A percentile compares a stretch with the other conserved stretches of the same genome.
Evolutionary conservation across 1,140 invertebrate species (phyloP).

Genomic region (Meloidogyne hapla): DNA sequence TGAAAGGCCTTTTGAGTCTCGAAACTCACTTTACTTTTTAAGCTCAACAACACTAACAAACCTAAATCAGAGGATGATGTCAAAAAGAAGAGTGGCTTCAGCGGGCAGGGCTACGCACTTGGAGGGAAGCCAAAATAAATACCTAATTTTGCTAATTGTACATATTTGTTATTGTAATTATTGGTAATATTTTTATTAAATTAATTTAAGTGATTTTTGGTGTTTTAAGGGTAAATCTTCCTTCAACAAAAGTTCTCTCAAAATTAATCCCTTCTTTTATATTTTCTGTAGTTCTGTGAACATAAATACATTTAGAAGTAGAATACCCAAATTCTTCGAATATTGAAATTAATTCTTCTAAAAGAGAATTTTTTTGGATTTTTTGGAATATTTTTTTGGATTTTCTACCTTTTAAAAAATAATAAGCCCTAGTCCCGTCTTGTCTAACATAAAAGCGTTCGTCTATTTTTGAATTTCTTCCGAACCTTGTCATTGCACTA

Average conservation of each 20-base stretch:
- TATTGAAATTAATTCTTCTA: slow-evolving; percentile 44
- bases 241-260: slow-evolving; percentile 13
- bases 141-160: too few species aligned
- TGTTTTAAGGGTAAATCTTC: slow-evolving; percentile 1
- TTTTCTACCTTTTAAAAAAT: slow-evolving; percentile 72
- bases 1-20: too few species aligned
- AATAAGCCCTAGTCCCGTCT: slow-evolving; percentile 93
- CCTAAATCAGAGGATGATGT: too few species aligned
- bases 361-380: neutral
- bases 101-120: too few species aligned
- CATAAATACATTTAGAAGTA: slow-evolving; percentile 36
- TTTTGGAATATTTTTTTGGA: neutral
- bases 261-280: slow-evolving; percentile 34
- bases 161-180: too few species aligned
- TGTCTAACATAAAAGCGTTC: slow-evolving; percentile 83
- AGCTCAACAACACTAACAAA: too few species aligned
- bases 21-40: too few species aligned
- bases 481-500: slow-evolving; percentile 87
- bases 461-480: slow-evolving; percentile 70
- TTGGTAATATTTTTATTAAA: too few species aligned
- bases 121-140: too few species aligned
- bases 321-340: slow-evolving; percentile 50
- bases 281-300: slow-evolving; percentile 49
- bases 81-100: too few species aligned
- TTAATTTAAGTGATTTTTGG: too few species aligned